Evolutionary conservation across 2,888 invertebrate genomes (phyloP).

Genomic region (Anarsia innoxiella): DNA sequence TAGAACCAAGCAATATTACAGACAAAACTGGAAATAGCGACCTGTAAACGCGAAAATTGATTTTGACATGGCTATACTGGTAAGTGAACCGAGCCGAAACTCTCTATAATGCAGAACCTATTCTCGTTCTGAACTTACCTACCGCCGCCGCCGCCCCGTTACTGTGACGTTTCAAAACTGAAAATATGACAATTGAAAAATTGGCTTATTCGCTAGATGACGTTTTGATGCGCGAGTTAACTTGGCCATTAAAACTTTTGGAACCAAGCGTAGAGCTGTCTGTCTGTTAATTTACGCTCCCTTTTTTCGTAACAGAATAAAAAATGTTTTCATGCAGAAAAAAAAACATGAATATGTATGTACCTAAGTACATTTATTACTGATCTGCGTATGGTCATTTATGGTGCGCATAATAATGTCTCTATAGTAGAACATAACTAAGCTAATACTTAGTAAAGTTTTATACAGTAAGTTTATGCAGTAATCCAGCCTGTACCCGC

Average conservation of each 20-base stretch:
- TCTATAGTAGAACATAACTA: too few relatives aligned
- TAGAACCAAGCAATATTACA: too few relatives aligned
- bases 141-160: slow-evolving; percentile 15
- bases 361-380: too few relatives aligned
- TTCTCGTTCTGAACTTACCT: slow-evolving; percentile 10
- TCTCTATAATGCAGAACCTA: slow-evolving; percentile 46
- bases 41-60: slow-evolving; percentile 64
- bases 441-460: too few relatives aligned
- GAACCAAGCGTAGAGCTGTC: not conserved
- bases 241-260: slow-evolving; percentile 15
- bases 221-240: slow-evolving; percentile 27
- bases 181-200: slow-evolving; percentile 44
- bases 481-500: too few relatives aligned
- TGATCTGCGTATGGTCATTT: too few relatives aligned
- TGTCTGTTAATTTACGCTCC: too few relatives aligned
- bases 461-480: too few relatives aligned
- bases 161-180: slow-evolving; percentile 32
- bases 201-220: slow-evolving; percentile 33
- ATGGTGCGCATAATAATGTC: too few relatives aligned
- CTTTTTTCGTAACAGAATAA: too few relatives aligned
- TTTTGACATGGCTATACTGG: slow-evolving; percentile 61
- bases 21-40: slow-evolving; percentile 60
- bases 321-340: too few relatives aligned
- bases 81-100: slow-evolving; percentile 38
- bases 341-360: too few relatives aligned